Evolutionary conservation across 1,140 invertebrate species (phyloP), one percentile per base, ranked within the genome.

Genomic region (Drosophila nasuta): DNA sequence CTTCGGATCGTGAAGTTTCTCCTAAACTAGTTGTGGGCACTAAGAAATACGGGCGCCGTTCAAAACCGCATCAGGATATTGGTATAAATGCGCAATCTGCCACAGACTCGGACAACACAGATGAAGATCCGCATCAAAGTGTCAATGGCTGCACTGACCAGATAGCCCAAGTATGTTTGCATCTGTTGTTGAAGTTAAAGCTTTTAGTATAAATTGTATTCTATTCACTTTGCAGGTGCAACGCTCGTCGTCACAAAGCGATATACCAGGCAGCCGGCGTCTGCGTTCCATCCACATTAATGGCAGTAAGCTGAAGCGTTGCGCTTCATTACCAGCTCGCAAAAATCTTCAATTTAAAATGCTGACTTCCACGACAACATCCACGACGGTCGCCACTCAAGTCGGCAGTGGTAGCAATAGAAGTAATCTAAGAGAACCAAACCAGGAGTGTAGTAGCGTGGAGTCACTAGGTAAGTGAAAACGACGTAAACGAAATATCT

Each of bases 1-100:
- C 94, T n/a, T 94, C 94, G 0, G 94, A 94, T 60, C 93, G 95
- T 43, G 95, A 96, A 93, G 94, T 96, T 1, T 95, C 95, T 1
- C 96, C 96, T 0, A 96, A 96, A 82, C 95, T 95, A 73, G 94
- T 96, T 0, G 95, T 95, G 69, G 96, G 96, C 1, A 94, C 95
- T n/a, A 96, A 96, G 83, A 96, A 96, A 85, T 96, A 97, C 92
- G 96, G 96, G 0, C 93, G 96, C 1, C 93, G 96, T 5, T 96
- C 96, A 0, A 92, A 95, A 41, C 95, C 95, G 10, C 81, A 87
- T 15, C 67, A 81, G 25, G 91, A 41, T 85, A 91, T 57, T 38
- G 80, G 77, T 5, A 59, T 85, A 15, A 66, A 87, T 62, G 82
- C 92, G 57, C 46, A 74, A 30, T 90, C 85, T 1, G 77, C 83